Base-by-base conservation (phyloP, 2,888 invertebrate species). In the Zaprionus lineosus region DNA sequence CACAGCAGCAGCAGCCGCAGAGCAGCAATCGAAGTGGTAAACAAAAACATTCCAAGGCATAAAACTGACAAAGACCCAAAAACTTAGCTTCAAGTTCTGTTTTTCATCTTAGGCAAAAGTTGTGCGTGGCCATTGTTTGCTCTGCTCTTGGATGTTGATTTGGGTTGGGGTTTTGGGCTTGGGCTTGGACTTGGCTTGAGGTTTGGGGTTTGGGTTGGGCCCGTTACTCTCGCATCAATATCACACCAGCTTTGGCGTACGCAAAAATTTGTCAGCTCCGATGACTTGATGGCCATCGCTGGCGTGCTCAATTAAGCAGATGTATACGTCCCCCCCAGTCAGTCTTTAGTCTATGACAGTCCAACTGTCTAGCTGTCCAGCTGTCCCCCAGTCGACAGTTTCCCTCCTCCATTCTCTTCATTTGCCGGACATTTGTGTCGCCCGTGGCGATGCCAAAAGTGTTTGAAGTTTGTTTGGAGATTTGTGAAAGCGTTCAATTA, bases 401-500 rank as follows among this genome's bases (percentile, higher is more conserved):
- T 2, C 14, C 5, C 8, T 21, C 2, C 28, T 41, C 28, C n/a
- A 4, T 14, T 16, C 15, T 33, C 26, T 28, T 5, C 28, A 46
- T 50, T 50, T 18, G 64, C 64, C 46, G 51, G 47, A 58, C 36
- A 56, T 59, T 36, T 34, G 64, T 48, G 26, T 57, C 29, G 70
- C 64, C 57, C 56, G 50, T 15, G 47, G 51, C 55, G 39, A 15
- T 66, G 64, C 65, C 55, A 60, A 67, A 57, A 41, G 36, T 48
- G 57, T 68, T 43, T 57, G 41, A 15, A 34, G 53, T 64, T 55
- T 62, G 50, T 51, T 68, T 68, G 51, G 31, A 62, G 72, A 81
- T 67, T 81, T 84, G 88, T 87, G 87, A 87, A 87, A 87, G 87
- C 87, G 87, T 81, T 86, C 86, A 86, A 87, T 88, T 86, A 86